Evolutionary conservation across 1,140 invertebrate species (phyloP).

Genomic region (Sogatella furcifera): DNA sequence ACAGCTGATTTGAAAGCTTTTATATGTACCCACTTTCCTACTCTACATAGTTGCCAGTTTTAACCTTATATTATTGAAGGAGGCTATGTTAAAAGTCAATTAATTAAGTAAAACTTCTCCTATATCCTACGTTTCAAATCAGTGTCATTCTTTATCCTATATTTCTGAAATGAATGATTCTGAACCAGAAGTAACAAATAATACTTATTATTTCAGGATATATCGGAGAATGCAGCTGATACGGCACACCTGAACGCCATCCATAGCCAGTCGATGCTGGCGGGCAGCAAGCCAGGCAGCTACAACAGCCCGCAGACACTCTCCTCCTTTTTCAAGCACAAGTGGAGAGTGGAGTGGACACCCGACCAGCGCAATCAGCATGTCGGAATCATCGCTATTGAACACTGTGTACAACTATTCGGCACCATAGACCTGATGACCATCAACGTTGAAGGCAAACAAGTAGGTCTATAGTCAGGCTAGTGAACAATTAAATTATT

Average conservation of each 20-base stretch:
- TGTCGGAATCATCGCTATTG: slow-evolving; percentile 44
- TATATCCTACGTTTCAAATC: too few relatives aligned
- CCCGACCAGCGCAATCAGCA: slow-evolving; percentile 33
- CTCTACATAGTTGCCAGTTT: too few relatives aligned
- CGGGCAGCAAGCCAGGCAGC: slow-evolving; percentile 36
- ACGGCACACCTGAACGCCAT: slow-evolving; percentile 65
- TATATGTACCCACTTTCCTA: too few relatives aligned
- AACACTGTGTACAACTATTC: slow-evolving; percentile 44
- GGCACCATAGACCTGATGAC: slow-evolving; percentile 38
- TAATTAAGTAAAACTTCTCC: too few relatives aligned
- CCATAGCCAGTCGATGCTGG: slow-evolving; percentile 50
- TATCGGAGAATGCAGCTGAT: slow-evolving; percentile 87
- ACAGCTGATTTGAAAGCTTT: too few relatives aligned
- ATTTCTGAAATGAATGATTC: too few relatives aligned
- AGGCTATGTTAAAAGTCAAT: too few relatives aligned
- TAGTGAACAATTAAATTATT: too few relatives aligned
- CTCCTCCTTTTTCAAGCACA: slow-evolving; percentile 24
- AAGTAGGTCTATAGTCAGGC: slow-evolving; percentile 38
- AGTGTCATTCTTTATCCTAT: too few relatives aligned
- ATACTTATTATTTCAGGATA: slow-evolving; percentile 60
- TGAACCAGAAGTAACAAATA: too few relatives aligned
- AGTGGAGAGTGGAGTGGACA: slow-evolving; percentile 30
- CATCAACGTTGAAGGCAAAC: slow-evolving; percentile 43
- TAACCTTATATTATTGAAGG: too few relatives aligned
- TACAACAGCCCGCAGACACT: slow-evolving; percentile 6